Percentiles rank a stretch among this genome's conserved stretches.
phyloP scores from a whole-genome alignment of 2,888 invertebrate species.

The Pristionchus entomophagus region DNA sequence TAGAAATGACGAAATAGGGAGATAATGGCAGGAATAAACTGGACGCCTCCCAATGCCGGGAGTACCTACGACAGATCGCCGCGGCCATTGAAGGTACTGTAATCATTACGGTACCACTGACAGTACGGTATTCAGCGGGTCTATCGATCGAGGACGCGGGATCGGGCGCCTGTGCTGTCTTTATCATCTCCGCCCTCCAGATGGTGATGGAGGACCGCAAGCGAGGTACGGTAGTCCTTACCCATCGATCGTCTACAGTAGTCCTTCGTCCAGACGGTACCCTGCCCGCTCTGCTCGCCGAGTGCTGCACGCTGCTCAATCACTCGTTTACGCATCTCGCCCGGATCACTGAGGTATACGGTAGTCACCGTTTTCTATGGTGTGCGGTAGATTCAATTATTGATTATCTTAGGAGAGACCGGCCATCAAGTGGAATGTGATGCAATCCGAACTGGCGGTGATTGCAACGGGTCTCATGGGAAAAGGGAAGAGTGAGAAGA shows the following conservation, averaged over 20 bases:
- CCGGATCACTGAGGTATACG: background rate
- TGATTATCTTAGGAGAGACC: background rate
- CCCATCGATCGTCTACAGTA: background rate
- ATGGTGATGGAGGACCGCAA: conserved; percentile 37
- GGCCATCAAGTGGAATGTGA: background rate
- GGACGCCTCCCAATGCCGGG: background rate
- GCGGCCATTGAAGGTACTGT: background rate
- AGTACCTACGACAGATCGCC: background rate
- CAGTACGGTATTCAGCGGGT: background rate
- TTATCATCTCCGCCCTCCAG: conserved; percentile 23
- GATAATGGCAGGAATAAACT: background rate
- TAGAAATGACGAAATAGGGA: background rate
- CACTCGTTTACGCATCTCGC: conserved; percentile 27
- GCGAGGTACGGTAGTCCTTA: conserved; percentile 3
- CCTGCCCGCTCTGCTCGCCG: background rate
- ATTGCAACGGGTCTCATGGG: background rate
- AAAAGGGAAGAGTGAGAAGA: background rate
- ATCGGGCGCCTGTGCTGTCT: conserved; percentile 1
- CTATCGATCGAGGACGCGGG: conserved; percentile 14
- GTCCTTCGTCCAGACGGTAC: background rate
- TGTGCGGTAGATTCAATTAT: too few relatives aligned
- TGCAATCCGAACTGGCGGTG: background rate
- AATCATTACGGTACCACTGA: background rate
- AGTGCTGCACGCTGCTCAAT: conserved; percentile 24
- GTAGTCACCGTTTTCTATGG: background rate